These are phyloP conservation scores for Euleptes europaea DNA, from an alignment of 2,113 vertebrate species.

Conservation along the genomic window DNA sequence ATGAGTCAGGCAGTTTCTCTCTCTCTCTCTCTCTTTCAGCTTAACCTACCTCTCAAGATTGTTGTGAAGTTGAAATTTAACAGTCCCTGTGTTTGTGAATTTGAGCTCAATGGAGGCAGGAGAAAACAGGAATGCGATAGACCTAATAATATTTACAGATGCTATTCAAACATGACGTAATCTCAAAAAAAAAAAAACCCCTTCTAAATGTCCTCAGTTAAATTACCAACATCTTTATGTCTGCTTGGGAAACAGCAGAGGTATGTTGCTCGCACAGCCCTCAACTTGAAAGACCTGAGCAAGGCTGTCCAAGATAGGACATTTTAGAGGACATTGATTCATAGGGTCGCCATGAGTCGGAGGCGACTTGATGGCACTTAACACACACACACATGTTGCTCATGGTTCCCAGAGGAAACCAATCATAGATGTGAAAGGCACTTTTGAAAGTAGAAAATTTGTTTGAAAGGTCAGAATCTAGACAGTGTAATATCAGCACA, in stretches of 20 bases:
- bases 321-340: no score
- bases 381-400: no score
- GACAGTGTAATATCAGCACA: no score
- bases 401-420: conserved; percentile 50
- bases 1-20: neutral
- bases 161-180: conserved; percentile 41
- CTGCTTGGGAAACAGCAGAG: conserved; percentile 51
- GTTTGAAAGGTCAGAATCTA: neutral
- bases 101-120: no score
- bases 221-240: conserved; percentile 60
- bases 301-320: no score
- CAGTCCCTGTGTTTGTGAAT: neutral
- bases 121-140: neutral
- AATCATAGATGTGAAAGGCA: conserved; percentile 46
- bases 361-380: no score
- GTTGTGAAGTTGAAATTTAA: neutral
- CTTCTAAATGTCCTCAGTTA: conserved; percentile 58
- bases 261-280: conserved; percentile 48
- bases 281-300: no score
- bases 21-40: neutral
- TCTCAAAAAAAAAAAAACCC: conserved; percentile 61
- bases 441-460: conserved; percentile 17
- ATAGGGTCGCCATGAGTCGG: no score
- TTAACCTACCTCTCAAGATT: neutral
- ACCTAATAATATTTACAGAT: conserved; percentile 39